A percentile compares a stretch with the other conserved stretches of the same genome.
These are phyloP conservation scores for Crotalus tigris DNA, from an alignment of 2,113 vertebrate species.

Conservation along the genomic window DNA sequence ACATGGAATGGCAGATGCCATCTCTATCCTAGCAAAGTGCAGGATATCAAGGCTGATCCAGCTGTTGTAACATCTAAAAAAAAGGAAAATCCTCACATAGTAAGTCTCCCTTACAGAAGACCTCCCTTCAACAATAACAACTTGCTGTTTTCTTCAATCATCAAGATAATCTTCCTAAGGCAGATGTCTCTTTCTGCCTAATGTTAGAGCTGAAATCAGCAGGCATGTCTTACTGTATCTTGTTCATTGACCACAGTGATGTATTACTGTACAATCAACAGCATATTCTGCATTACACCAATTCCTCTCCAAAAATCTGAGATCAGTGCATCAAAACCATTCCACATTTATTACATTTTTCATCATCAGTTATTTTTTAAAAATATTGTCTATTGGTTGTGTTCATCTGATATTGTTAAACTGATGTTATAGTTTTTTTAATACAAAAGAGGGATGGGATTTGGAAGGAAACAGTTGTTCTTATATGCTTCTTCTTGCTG, in stretches of 20 bases:
- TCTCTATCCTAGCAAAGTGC: background rate
- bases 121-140: background rate
- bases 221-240: background rate
- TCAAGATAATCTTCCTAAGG: background rate
- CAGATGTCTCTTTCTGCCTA: background rate
- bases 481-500: background rate
- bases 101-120: background rate
- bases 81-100: background rate
- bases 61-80: background rate
- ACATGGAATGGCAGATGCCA: background rate
- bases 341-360: background rate
- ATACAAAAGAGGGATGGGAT: background rate
- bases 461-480: background rate
- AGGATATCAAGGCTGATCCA: background rate
- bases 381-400: background rate
- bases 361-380: background rate
- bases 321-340: background rate
- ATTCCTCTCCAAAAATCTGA: background rate
- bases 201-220: background rate
- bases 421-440: background rate
- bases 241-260: background rate
- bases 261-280: background rate
- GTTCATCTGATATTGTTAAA: background rate
- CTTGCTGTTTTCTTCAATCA: background rate
- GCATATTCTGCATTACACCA: background rate